Conservation (phyloP, 2,113 vertebrate species). For the Onychostruthus taczanowskii region DNA sequence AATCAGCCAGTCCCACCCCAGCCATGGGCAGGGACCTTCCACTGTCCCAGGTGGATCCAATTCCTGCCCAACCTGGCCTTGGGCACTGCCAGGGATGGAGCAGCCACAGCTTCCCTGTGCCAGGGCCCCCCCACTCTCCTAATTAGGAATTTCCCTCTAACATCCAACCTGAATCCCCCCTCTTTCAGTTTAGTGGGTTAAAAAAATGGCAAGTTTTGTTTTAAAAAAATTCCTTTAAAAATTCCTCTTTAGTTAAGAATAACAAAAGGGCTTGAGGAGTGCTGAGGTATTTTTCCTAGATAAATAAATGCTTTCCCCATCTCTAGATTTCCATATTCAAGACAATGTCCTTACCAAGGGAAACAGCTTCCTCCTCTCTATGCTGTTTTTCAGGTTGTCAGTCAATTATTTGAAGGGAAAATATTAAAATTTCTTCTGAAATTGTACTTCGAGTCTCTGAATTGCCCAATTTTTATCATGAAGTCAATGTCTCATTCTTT, state of each 20-base stretch:
- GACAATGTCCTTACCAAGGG: neutral
- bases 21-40: neutral
- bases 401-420: neutral
- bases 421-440: neutral
- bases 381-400: neutral
- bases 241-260: neutral
- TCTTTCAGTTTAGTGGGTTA: neutral
- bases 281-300: neutral
- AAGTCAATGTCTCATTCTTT: neutral
- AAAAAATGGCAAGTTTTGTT: neutral
- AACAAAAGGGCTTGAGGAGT: neutral
- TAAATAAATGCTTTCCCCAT: neutral
- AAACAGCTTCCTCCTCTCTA: neutral
- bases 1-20: neutral
- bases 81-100: neutral
- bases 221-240: neutral
- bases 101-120: neutral
- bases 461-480: neutral
- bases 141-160: neutral
- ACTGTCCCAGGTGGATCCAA: neutral
- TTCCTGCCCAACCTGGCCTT: neutral
- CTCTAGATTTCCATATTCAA: neutral
- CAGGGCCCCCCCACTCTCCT: neutral
- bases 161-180: neutral
- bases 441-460: neutral